Conservation (phyloP, 2,888 invertebrate genomes). For the Dryobota labecula region DNA sequence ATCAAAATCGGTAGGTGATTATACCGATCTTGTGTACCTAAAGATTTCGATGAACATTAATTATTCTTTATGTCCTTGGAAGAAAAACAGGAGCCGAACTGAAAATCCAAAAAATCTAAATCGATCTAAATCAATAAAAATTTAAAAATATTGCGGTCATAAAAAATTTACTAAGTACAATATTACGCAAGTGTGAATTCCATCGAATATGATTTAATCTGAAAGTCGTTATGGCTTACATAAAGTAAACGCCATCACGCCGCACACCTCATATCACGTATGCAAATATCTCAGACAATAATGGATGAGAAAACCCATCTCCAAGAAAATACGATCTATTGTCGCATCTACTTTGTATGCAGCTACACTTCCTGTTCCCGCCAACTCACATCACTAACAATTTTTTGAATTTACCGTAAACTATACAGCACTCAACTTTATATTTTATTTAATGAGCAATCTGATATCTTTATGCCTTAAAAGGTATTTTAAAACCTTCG, state of each 20-base stretch:
- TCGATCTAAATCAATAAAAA: neutral
- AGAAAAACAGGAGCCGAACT: neutral
- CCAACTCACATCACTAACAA: conserved; percentile 25
- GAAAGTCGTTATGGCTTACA: conserved; percentile 24
- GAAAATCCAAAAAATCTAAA: too few relatives aligned
- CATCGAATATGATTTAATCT: conserved; percentile 17
- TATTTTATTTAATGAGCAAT: conserved; percentile 38
- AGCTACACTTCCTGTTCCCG: conserved; percentile 58
- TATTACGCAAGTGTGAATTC: neutral
- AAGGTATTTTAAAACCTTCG: conserved; percentile 23
- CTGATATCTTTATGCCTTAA: conserved; percentile 41
- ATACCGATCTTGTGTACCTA: neutral
- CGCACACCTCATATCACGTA: conserved; percentile 65
- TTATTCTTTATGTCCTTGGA: neutral
- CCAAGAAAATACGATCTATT: conserved; percentile 73
- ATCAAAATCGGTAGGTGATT: neutral
- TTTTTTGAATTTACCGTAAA: conserved; percentile 54
- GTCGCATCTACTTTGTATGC: conserved; percentile 66
- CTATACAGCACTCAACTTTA: conserved; percentile 29
- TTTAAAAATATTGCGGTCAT: neutral
- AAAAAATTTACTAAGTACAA: neutral
- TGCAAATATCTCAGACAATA: conserved; percentile 77
- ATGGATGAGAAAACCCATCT: conserved; percentile 74
- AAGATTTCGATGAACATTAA: neutral
- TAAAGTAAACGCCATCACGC: conserved; percentile 33